A percentile compares a stretch with the other conserved stretches of the same genome.
phyloP scores from a whole-genome alignment of 2,888 invertebrate species.

The Daptonema setosum region DNA sequence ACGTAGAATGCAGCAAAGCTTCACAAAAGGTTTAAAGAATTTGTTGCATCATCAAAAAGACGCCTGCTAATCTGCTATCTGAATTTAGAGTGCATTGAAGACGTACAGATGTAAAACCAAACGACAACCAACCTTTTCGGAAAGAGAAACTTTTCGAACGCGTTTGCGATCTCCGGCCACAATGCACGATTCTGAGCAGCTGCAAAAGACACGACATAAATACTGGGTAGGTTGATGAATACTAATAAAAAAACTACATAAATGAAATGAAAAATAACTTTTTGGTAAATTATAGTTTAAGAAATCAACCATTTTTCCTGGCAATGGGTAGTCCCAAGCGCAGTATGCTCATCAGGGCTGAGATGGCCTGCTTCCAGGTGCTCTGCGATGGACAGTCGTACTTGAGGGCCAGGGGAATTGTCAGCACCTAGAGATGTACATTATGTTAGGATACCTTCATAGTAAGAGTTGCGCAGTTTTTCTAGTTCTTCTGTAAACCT shows the following conservation, averaged over 20 bases:
- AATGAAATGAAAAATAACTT: not conserved
- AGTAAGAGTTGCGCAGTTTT: too few relatives aligned
- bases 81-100: too few relatives aligned
- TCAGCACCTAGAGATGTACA: slow-evolving; percentile 38
- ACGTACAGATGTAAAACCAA: too few relatives aligned
- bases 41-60: too few relatives aligned
- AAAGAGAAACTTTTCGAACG: slow-evolving; percentile 75
- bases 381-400: slow-evolving; percentile 55
- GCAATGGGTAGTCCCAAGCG: slow-evolving; percentile 68
- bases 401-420: slow-evolving; percentile 52
- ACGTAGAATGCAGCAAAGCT: too few relatives aligned
- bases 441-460: too few relatives aligned
- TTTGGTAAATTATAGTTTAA: not conserved
- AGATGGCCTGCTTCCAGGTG: slow-evolving; percentile 61
- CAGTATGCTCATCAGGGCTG: slow-evolving; percentile 51
- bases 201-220: slow-evolving; percentile 8
- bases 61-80: too few relatives aligned
- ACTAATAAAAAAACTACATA: not conserved
- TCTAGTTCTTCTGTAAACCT: too few relatives aligned
- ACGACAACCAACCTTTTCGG: slow-evolving; percentile 43
- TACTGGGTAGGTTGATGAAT: not conserved
- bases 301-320: slow-evolving; percentile 39
- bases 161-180: slow-evolving; percentile 64
- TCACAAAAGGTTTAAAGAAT: too few relatives aligned
- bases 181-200: slow-evolving; percentile 12